Conservation (phyloP, 2,888 invertebrate species). For the Sthenelais limicola region DNA sequence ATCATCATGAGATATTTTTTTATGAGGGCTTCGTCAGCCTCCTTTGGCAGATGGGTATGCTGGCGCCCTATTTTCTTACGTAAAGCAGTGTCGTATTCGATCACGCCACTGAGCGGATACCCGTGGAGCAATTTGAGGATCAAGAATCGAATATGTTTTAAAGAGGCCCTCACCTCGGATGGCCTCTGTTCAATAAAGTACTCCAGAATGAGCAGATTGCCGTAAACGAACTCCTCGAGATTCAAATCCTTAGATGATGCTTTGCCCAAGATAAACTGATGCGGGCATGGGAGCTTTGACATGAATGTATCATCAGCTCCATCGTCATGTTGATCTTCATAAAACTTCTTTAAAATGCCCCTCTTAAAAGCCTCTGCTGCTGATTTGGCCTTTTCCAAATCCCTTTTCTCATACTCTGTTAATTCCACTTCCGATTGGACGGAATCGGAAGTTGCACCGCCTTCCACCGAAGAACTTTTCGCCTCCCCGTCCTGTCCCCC, state of each 20-base stretch:
- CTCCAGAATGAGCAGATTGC: constrained; percentile 30
- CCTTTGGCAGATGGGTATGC: constrained; percentile 9
- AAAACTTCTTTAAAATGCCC: neutral
- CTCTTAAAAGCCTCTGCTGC: neutral
- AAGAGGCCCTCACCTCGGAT: constrained; percentile 4
- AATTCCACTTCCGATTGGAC: too few species aligned
- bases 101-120: neutral
- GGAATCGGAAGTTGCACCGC: too few species aligned
- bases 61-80: constrained; percentile 2
- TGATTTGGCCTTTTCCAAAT: too few species aligned
- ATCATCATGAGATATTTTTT: too few species aligned
- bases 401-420: too few species aligned
- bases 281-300: neutral
- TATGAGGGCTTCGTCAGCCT: constrained; percentile 10
- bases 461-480: too few species aligned
- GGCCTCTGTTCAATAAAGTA: constrained; percentile 14
- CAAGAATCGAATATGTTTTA: constrained; percentile 19
- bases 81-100: constrained; percentile 18
- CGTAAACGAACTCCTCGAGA: constrained; percentile 30
- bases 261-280: constrained; percentile 17
- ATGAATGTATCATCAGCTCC: neutral
- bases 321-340: neutral
- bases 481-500: neutral
- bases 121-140: constrained; percentile 17
- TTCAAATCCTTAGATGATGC: neutral